Base-by-base conservation (phyloP, 2,888 invertebrate species). In the Drosophila antonietae region DNA sequence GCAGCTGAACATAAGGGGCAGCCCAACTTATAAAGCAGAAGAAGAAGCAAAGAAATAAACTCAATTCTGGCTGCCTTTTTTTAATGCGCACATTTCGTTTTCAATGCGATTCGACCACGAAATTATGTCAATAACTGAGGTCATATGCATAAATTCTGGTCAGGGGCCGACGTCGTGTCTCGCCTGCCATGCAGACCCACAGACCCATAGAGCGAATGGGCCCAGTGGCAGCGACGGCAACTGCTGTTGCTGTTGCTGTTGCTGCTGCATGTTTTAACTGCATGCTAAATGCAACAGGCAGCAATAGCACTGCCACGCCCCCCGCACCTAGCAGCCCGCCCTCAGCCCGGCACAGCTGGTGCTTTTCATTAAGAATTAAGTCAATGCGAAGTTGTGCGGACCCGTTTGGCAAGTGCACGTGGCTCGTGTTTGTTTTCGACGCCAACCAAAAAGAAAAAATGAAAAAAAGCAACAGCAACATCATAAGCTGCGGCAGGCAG, bases 51-150 rank as follows among this genome's bases (percentile, higher is more conserved):
- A 64, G 23, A 12, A n/a, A 12, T 35, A 53, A 37, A 31, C n/a
- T 51, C 35, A 53, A 56, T 33, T 9, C 59, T 59, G 58, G 49
- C 55, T 74, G 79, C 31, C 49, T 75, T 56, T 64, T 57, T 39
- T 62, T 67, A 67, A 78, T 78, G 75, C 60, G 79, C 70, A 52
- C 88, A 71, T 88, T 88, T 83, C 87, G 89, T 75, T 83, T 89
- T 78, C 82, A 85, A 84, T 68, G 72, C 66, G 75, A 57, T 43
- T 51, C 73, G 68, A 72, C 87, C 88, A 89, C 73, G 78, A 86
- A 86, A 86, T 88, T 86, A 90, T 89, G 86, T 83, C 90, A 86
- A 86, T 86, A 89, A 81, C 85, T 88, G 80, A 88, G 88, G 88
- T 88, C 90, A 89, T 76, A 86, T 88, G 87, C 90, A 86, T 89